Conservation (phyloP, 2,888 invertebrate genomes). For the Portevinia maculata region DNA sequence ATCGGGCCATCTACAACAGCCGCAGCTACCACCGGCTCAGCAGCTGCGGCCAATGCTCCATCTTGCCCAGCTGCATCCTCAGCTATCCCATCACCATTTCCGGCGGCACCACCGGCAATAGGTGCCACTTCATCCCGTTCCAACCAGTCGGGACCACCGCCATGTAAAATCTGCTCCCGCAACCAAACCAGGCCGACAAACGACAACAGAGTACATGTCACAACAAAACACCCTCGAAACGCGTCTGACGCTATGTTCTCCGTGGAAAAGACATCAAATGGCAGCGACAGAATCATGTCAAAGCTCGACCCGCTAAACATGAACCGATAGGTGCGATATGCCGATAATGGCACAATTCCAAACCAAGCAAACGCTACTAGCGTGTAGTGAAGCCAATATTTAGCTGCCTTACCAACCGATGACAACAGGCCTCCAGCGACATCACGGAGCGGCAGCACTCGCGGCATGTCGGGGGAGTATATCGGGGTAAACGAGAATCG, state of each 20-base stretch:
- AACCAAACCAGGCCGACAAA: constrained; percentile 99
- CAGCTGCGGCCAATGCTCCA: constrained; percentile 72
- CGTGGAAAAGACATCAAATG: constrained; percentile 95
- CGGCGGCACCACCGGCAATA: constrained; percentile 78
- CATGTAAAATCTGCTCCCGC: constrained; percentile 98
- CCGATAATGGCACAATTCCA: constrained; percentile 97
- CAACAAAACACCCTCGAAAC: constrained; percentile 98
- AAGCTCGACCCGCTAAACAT: constrained; percentile 93
- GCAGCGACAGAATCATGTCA: constrained; percentile 92
- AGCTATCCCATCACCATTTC: constrained; percentile 81
- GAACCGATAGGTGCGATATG: constrained; percentile 97
- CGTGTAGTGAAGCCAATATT: constrained; percentile 98
- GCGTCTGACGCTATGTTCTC: constrained; percentile 97
- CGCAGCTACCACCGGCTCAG: constrained; percentile 77
- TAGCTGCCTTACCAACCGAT: constrained; percentile 95
- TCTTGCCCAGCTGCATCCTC: constrained; percentile 67
- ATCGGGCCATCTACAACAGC: constrained; percentile 76
- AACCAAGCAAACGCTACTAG: constrained; percentile 98
- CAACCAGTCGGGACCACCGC: constrained; percentile 99
- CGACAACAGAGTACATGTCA: constrained; percentile 96
- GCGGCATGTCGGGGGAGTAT: constrained; percentile 99
- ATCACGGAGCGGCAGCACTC: constrained; percentile 95
- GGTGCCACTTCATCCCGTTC: constrained; percentile 85
- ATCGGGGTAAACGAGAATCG: constrained; percentile 99
- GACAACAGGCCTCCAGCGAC: constrained; percentile 94